Evolutionary conservation across 2,888 invertebrate species (phyloP).

Genomic region (Pyrrhia umbra): DNA sequence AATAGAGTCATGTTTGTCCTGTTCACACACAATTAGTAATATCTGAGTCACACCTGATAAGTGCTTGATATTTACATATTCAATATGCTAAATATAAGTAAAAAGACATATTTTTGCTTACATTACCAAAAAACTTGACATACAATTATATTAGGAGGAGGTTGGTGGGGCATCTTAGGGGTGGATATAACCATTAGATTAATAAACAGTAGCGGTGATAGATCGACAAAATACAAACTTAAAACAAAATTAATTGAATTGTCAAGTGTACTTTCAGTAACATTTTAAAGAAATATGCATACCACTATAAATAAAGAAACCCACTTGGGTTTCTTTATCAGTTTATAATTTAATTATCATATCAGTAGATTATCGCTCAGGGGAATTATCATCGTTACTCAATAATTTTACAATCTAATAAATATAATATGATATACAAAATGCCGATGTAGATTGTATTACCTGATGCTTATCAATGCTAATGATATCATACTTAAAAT

Average conservation of each 20-base stretch:
- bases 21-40: constrained; percentile 40
- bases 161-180: too few species aligned
- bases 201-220: too few species aligned
- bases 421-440: constrained; percentile 18
- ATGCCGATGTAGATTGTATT: constrained; percentile 16
- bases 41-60: constrained; percentile 29
- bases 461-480: constrained; percentile 30
- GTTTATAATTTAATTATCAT: constrained; percentile 5
- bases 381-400: constrained; percentile 23
- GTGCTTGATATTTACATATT: constrained; percentile 2
- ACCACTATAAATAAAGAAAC: too few species aligned
- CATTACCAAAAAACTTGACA: not conserved
- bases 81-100: not conserved
- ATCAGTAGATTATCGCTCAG: constrained; percentile 31
- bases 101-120: not conserved
- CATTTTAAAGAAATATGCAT: not conserved
- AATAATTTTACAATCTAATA: constrained; percentile 27
- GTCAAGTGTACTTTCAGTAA: not conserved
- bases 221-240: too few species aligned
- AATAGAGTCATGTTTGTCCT: constrained; percentile 17
- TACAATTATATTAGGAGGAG: not conserved
- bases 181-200: too few species aligned
- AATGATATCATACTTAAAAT: constrained; percentile 36
- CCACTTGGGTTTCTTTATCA: not conserved
- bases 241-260: too few species aligned